Evolutionary conservation across 2,113 vertebrate species (phyloP).

Genomic region (Myrmecobius fasciatus): DNA sequence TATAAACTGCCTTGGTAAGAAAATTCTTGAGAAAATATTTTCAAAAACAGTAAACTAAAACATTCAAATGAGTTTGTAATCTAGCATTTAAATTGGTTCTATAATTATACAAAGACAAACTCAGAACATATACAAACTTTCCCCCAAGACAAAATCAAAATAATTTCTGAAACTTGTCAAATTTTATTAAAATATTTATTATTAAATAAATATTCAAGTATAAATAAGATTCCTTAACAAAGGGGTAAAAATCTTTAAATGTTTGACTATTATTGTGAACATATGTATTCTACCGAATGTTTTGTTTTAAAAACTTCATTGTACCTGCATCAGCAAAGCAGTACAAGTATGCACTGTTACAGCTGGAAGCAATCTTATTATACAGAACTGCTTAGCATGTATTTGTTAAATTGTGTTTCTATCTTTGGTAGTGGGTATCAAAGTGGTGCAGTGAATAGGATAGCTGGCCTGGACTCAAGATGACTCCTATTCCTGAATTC

Average conservation of each 20-base stretch:
- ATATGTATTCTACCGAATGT: neutral
- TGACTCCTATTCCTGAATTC: neutral
- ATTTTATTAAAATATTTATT: neutral
- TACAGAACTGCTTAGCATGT: neutral
- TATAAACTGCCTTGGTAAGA: neutral
- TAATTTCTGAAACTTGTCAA: neutral
- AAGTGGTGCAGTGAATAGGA: neutral
- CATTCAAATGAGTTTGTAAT: neutral
- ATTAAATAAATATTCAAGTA: neutral
- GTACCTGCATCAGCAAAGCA: neutral
- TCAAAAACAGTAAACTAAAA: neutral
- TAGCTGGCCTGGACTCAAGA: too few species aligned
- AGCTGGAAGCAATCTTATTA: neutral
- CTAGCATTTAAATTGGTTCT: neutral
- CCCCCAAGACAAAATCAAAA: neutral
- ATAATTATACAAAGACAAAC: neutral
- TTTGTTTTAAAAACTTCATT: neutral
- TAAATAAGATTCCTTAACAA: neutral
- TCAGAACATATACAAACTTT: neutral
- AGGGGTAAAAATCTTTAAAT: neutral
- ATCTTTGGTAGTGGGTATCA: neutral
- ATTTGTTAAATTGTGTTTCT: neutral
- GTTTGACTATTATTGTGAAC: neutral
- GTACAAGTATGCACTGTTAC: neutral
- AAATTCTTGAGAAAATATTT: neutral